Evolutionary conservation across 2,797 vertebrate species (phyloP).

Genomic region (Siniperca undulata): DNA sequence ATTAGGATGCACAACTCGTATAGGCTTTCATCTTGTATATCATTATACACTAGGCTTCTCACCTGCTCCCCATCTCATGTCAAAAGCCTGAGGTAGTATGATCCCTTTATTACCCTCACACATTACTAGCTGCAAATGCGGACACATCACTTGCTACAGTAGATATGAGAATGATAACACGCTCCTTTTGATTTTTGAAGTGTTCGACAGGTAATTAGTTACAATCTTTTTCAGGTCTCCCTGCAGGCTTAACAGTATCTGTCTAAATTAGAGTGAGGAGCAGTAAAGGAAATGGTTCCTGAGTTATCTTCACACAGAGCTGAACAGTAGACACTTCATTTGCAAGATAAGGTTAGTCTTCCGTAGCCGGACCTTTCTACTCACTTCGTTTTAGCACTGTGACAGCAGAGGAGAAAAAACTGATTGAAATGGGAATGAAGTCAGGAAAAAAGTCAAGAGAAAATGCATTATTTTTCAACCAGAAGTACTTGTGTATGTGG

Average conservation of each 20-base stretch:
- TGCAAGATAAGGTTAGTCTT: conserved; percentile 60
- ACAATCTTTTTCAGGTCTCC: conserved; percentile 33
- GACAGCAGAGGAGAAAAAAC: conserved; percentile 21
- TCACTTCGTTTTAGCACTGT: conserved; percentile 24
- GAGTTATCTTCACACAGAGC: conserved; percentile 44
- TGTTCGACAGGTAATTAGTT: conserved; percentile 57
- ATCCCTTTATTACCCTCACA: background rate
- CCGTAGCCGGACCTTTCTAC: conserved; percentile 33
- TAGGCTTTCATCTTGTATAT: conserved; percentile 2
- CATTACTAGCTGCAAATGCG: background rate
- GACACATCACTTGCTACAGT: background rate
- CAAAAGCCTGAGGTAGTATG: background rate
- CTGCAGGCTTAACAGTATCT: conserved; percentile 32
- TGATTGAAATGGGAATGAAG: conserved; percentile 22
- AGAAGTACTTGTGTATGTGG: background rate
- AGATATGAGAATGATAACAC: background rate
- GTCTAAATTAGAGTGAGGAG: conserved; percentile 51
- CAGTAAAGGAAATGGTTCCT: conserved; percentile 32
- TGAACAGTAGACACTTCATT: conserved; percentile 49
- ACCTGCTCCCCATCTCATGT: conserved; percentile 2
- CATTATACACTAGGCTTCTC: conserved; percentile 3
- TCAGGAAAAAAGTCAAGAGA: background rate
- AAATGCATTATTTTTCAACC: background rate
- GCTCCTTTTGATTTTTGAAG: conserved; percentile 40
- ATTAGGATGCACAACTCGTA: background rate